A percentile compares a stretch with the other conserved stretches of the same genome.
Conservation (phyloP, 2,113 vertebrate genomes). For the Parus major region DNA sequence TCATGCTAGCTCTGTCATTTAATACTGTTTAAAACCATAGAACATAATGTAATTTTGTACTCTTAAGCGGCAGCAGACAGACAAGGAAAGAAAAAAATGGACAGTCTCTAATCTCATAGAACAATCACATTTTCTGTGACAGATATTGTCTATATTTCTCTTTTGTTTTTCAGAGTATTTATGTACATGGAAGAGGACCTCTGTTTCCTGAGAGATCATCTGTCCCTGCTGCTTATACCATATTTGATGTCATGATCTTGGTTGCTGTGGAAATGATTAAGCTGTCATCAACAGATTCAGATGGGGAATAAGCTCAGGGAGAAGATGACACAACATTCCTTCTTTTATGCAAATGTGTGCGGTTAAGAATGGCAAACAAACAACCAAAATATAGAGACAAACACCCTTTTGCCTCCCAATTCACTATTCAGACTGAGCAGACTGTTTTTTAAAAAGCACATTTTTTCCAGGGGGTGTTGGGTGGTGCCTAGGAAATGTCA, state of each 20-base stretch:
- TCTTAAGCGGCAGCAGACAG: neutral
- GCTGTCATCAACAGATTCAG: slow-evolving; percentile 49
- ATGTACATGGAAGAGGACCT: neutral
- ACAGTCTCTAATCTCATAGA: neutral
- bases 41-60: neutral
- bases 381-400: neutral
- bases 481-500: neutral
- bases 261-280: slow-evolving; percentile 69
- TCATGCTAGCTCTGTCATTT: neutral
- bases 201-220: slow-evolving; percentile 37
- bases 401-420: neutral
- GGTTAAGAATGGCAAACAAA: slow-evolving; percentile 27
- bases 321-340: slow-evolving; percentile 19
- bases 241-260: slow-evolving; percentile 26
- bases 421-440: neutral
- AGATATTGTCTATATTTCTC: neutral
- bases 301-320: slow-evolving; percentile 37
- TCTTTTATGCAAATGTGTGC: slow-evolving; percentile 36
- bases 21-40: neutral
- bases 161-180: neutral
- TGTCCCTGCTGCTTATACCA: slow-evolving; percentile 12
- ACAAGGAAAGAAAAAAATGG: neutral
- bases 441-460: neutral
- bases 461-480: neutral
- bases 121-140: neutral